These are phyloP conservation scores for Neoaliturus tenellus DNA, from an alignment of 2,888 invertebrate genomes.

Conservation along the genomic window DNA sequence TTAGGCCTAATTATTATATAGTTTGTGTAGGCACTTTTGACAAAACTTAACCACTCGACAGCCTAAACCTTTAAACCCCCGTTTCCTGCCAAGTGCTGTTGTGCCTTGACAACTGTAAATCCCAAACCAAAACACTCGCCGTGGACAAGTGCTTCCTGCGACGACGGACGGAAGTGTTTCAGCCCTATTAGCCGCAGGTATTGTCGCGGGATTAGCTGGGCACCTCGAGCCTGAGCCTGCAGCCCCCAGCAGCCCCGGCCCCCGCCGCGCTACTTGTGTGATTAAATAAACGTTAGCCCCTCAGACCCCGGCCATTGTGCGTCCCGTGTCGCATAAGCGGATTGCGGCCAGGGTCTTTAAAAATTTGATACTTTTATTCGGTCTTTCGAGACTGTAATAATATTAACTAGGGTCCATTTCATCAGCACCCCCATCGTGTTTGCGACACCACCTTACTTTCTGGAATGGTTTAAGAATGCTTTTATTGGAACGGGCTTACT, in stretches of 20 bases:
- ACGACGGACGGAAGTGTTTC: constrained; percentile 5
- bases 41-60: neutral
- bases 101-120: neutral
- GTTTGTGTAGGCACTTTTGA: no score
- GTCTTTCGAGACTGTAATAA: neutral
- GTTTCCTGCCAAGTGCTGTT: neutral
- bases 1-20: no score
- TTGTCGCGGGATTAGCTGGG: constrained; percentile 34
- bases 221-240: neutral
- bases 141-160: constrained; percentile 28
- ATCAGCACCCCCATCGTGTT: no score
- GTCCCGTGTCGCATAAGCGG: neutral
- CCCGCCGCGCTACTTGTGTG: constrained; percentile 29
- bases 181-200: constrained; percentile 9
- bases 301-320: neutral
- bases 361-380: constrained; percentile 21
- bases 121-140: constrained; percentile 13
- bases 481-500: no score
- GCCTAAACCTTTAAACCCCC: neutral
- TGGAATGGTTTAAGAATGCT: no score
- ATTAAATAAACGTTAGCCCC: constrained; percentile 39
- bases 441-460: no score
- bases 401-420: constrained; percentile 6
- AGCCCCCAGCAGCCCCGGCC: neutral
- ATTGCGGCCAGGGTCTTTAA: neutral